phyloP scores from a whole-genome alignment of 2,113 vertebrate genomes.

The Halcyon senegalensis region DNA sequence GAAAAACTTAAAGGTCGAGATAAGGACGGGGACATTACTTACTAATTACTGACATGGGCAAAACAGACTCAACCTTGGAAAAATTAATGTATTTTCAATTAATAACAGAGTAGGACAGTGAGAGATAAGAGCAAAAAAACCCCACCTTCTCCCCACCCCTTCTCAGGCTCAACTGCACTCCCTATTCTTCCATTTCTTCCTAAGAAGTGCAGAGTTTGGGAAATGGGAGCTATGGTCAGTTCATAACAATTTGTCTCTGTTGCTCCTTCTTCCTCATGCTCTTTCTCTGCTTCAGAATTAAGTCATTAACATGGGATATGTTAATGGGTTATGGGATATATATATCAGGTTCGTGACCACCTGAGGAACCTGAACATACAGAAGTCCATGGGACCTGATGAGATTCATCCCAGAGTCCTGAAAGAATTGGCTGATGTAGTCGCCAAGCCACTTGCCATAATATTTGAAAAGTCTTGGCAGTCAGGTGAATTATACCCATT shows the following conservation, averaged over 20 bases:
- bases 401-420: too few relatives aligned
- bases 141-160: not conserved
- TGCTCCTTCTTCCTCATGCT: not conserved
- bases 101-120: not conserved
- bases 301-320: fast-evolving
- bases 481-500: too few relatives aligned
- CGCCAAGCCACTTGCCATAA: too few relatives aligned
- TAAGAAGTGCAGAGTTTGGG: too few relatives aligned
- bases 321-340: too few relatives aligned
- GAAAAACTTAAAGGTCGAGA: not conserved
- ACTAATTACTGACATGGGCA: not conserved
- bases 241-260: not conserved
- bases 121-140: not conserved
- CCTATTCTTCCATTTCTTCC: not conserved
- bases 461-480: too few relatives aligned
- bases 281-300: not conserved
- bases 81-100: not conserved
- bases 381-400: too few relatives aligned
- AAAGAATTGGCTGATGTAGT: too few relatives aligned
- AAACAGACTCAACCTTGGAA: not conserved
- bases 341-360: too few relatives aligned
- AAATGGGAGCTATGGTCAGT: not conserved
- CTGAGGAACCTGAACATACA: too few relatives aligned
- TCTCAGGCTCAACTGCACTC: not conserved
- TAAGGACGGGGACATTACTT: not conserved